These are phyloP conservation scores for Syrrhaptes paradoxus DNA, from an alignment of 2,113 vertebrate species.

Conservation along the genomic window DNA sequence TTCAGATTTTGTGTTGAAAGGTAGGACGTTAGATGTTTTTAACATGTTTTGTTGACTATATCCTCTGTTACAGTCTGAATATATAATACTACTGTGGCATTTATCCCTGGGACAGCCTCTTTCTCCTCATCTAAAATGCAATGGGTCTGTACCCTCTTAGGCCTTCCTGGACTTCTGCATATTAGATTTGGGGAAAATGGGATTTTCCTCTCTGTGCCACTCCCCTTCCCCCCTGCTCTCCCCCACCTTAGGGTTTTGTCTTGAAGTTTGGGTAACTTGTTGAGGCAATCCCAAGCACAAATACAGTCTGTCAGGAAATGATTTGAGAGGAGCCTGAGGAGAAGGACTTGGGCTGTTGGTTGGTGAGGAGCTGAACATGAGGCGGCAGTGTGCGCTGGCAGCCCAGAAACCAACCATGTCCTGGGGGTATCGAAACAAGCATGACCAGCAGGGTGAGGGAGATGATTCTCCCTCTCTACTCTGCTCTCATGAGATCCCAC, in stretches of 20 bases:
- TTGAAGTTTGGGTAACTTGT: not conserved
- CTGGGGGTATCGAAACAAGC: no score
- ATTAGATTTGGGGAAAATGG: not conserved
- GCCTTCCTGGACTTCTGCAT: not conserved
- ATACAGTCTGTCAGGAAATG: no score
- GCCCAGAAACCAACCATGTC: no score
- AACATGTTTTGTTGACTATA: accelerated
- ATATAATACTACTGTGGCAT: not conserved
- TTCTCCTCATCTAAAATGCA: not conserved
- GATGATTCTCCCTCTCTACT: no score
- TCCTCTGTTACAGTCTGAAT: not conserved
- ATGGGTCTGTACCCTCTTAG: not conserved
- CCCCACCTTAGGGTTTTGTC: not conserved
- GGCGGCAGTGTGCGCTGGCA: no score
- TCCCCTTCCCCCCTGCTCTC: not conserved
- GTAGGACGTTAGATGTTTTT: not conserved
- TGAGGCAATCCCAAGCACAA: no score
- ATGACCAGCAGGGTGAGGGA: no score
- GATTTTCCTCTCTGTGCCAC: not conserved
- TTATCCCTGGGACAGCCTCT: not conserved
- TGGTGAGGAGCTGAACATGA: no score
- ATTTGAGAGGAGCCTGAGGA: no score
- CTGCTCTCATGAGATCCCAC: no score
- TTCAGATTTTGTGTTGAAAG: not conserved
- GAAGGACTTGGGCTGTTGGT: no score